Evolutionary conservation across 2,113 vertebrate species (phyloP).

Genomic region (Gobius niger): DNA sequence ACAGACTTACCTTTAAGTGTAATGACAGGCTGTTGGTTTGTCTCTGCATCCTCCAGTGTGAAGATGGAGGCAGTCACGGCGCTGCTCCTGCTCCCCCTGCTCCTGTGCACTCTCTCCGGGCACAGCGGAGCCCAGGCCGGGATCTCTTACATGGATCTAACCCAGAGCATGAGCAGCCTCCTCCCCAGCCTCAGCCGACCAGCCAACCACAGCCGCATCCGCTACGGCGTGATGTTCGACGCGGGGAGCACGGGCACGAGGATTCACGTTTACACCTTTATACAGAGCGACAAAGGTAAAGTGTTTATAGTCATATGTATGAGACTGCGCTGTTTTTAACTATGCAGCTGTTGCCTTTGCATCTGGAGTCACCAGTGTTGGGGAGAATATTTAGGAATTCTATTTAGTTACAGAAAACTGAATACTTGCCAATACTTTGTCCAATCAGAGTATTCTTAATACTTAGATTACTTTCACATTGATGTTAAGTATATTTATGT

Average conservation of each 20-base stretch:
- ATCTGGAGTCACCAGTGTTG: no score
- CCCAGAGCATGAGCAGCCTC: constrained; percentile 69
- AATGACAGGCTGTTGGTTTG: neutral
- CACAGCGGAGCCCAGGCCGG: constrained; percentile 22
- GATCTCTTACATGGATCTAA: constrained; percentile 45
- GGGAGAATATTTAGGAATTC: no score
- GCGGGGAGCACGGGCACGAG: constrained; percentile 97
- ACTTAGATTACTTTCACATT: no score
- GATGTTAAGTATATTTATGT: no score
- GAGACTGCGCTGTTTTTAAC: no score
- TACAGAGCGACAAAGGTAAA: constrained; percentile 82
- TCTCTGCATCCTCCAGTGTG: constrained; percentile 35
- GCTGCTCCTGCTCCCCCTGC: constrained; percentile 41
- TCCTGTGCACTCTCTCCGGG: constrained; percentile 14
- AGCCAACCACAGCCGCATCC: constrained; percentile 80
- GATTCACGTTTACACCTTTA: constrained; percentile 94
- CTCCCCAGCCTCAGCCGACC: constrained; percentile 80
- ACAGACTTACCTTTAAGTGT: neutral
- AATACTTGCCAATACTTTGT: no score
- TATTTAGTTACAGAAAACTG: no score
- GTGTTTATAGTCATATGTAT: neutral
- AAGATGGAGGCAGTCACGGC: constrained; percentile 50
- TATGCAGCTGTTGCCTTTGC: no score
- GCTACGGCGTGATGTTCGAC: constrained; percentile 96
- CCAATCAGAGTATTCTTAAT: no score